Percentiles rank a stretch among this genome's conserved stretches.
Evolutionary conservation across 2,113 vertebrate species (phyloP).

Genomic region (Orthonyx spaldingii): DNA sequence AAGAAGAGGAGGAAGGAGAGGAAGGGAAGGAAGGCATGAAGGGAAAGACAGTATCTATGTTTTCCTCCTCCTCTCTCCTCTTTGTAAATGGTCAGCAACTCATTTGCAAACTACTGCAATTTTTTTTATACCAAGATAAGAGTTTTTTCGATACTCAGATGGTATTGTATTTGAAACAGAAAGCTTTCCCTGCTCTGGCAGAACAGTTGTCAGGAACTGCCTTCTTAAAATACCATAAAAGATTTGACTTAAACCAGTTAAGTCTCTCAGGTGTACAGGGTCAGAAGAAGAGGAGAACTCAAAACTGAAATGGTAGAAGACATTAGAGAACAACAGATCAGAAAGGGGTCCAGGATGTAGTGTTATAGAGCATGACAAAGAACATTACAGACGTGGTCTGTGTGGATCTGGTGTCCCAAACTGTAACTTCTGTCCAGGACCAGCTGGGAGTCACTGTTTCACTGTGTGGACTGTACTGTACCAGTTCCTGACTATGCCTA

Average conservation of each 20-base stretch:
- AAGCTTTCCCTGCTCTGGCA: background rate
- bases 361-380: background rate
- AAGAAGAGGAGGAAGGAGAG: background rate
- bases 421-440: background rate
- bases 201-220: background rate
- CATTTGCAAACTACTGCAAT: background rate
- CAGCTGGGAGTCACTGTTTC: background rate
- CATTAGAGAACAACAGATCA: background rate
- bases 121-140: background rate
- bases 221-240: background rate
- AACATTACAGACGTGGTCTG: background rate
- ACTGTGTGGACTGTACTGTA: background rate
- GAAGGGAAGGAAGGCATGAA: background rate
- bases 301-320: background rate
- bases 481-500: background rate
- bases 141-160: background rate
- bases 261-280: background rate
- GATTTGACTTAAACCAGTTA: background rate
- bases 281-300: background rate
- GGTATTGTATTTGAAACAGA: background rate
- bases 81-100: background rate
- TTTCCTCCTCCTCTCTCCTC: background rate
- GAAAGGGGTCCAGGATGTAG: background rate
- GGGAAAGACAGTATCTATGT: background rate
- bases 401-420: background rate